phyloP scores from a whole-genome alignment of 2,888 invertebrate genomes.

The Netelia fuscicornis region DNA sequence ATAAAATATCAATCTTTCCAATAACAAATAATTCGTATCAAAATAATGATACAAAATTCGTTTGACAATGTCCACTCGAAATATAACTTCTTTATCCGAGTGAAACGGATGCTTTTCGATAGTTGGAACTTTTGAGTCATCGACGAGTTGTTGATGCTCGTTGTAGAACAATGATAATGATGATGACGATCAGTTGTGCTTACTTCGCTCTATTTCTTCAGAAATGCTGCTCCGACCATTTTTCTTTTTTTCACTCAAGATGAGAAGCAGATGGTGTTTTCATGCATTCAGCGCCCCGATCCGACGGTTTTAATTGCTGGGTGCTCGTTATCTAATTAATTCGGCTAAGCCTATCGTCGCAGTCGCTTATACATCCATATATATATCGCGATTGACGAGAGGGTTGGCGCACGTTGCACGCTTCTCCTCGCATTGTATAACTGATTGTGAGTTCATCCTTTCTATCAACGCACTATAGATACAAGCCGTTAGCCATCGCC shows the following conservation, averaged over 20 bases:
- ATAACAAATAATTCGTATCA: not conserved
- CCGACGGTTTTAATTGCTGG: slow-evolving; percentile 77
- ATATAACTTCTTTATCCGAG: not conserved
- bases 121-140: not conserved
- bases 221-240: slow-evolving; percentile 43
- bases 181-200: slow-evolving; percentile 16
- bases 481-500: not conserved
- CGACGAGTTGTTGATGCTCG: slow-evolving; percentile 18
- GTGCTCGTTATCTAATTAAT: slow-evolving; percentile 82
- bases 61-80: not conserved
- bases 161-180: slow-evolving; percentile 27
- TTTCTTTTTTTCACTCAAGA: slow-evolving; percentile 66
- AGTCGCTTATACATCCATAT: not conserved
- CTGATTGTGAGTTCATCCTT: not conserved
- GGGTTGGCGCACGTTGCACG: not conserved
- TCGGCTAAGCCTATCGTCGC: slow-evolving; percentile 70
- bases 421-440: slow-evolving; percentile 34
- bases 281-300: slow-evolving; percentile 69
- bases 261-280: slow-evolving; percentile 81
- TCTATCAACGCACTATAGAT: not conserved
- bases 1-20: not conserved
- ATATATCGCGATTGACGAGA: not conserved
- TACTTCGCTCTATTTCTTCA: slow-evolving; percentile 9
- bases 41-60: not conserved
- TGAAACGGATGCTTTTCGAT: not conserved